These are phyloP conservation scores for Rhyacophila brunnea DNA, from an alignment of 1,140 invertebrate genomes.

Conservation along the genomic window DNA sequence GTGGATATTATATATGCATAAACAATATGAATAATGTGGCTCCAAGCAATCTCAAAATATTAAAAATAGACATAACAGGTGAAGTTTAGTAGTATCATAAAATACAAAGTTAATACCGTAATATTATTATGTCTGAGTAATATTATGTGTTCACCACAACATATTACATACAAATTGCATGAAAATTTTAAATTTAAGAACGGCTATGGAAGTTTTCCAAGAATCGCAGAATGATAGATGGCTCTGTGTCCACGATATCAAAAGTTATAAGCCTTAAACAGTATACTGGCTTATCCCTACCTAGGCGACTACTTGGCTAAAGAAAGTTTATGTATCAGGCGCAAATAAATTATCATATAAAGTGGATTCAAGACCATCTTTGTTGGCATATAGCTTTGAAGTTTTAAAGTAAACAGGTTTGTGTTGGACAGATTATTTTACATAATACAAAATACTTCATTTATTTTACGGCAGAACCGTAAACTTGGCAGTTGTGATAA, in stretches of 20 bases:
- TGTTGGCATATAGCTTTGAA: conserved; percentile 16
- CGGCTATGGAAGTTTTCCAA: conserved; percentile 23
- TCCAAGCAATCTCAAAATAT: too few relatives aligned
- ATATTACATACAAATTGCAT: not conserved
- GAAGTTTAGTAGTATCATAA: too few relatives aligned
- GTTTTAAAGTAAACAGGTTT: conserved; percentile 5
- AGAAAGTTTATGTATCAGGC: conserved; percentile 29
- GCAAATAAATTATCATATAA: conserved; percentile 31
- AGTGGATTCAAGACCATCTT: conserved; percentile 17
- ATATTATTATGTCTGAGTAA: too few relatives aligned
- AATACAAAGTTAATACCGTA: too few relatives aligned
- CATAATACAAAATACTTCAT: conserved; percentile 7
- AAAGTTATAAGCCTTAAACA: conserved; percentile 21
- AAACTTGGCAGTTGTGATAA: not conserved
- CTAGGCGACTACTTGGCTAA: conserved; percentile 8
- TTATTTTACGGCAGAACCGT: not conserved
- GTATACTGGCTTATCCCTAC: conserved; percentile 9
- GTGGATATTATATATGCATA: too few relatives aligned
- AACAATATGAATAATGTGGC: too few relatives aligned
- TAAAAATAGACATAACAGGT: too few relatives aligned
- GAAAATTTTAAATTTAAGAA: conserved; percentile 20
- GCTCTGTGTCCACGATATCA: conserved; percentile 19
- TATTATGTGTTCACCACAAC: too few relatives aligned
- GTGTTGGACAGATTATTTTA: conserved; percentile 9
- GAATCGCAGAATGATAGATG: conserved; percentile 22